These are phyloP conservation scores for Amblyraja radiata DNA, from an alignment of 2,797 vertebrate genomes.

Conservation along the genomic window DNA sequence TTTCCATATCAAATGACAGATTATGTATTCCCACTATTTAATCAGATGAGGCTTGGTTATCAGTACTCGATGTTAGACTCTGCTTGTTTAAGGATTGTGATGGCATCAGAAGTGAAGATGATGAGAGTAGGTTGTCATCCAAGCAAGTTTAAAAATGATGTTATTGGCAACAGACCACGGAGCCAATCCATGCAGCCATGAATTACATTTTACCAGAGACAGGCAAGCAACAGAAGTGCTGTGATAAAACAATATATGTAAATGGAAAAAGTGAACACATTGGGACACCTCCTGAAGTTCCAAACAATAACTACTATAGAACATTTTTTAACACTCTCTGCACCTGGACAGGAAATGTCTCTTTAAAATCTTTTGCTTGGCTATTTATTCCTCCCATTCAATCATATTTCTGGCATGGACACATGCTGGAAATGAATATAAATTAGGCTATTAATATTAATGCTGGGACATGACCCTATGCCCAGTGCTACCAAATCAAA, in stretches of 20 bases:
- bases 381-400: not conserved
- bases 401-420: not conserved
- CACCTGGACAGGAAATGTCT: not conserved
- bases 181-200: not conserved
- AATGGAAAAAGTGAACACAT: not conserved
- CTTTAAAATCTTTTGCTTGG: not conserved
- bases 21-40: too few species aligned
- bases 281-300: not conserved
- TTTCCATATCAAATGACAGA: too few species aligned
- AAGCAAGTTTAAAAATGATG: not conserved
- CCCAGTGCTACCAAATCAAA: not conserved
- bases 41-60: too few species aligned
- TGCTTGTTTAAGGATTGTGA: too few species aligned
- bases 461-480: not conserved
- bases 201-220: not conserved
- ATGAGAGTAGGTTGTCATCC: too few species aligned
- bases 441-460: constrained; percentile 30
- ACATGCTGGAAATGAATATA: not conserved
- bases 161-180: not conserved
- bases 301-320: not conserved
- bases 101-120: too few species aligned
- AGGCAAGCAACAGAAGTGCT: not conserved
- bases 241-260: not conserved
- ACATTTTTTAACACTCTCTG: not conserved
- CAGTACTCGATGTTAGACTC: too few species aligned